Base-by-base conservation (phyloP, 2,888 invertebrate genomes). In the Azorinus chamasolen region DNA sequence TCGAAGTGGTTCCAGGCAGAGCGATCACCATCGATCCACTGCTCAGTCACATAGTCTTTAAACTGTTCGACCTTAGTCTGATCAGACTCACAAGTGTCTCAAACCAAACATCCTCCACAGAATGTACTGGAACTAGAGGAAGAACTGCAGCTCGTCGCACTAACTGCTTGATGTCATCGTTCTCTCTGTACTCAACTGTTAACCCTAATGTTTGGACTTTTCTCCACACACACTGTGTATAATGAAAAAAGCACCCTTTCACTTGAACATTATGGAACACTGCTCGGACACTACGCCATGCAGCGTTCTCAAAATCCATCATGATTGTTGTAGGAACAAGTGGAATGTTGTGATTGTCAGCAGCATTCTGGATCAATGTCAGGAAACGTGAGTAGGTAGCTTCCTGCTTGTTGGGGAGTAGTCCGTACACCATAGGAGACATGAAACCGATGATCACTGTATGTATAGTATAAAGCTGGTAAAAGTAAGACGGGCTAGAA, bases 81-180 rank as follows among this genome's bases (percentile, higher is more conserved):
- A n/a, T n/a, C n/a, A n/a, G n/a, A n/a, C 55, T 77, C 81, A 81
- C 24, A 74, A 50, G 64, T 72, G 69, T 25, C 72, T 76, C 18
- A 76, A 61, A 24, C n/a, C n/a, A n/a, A n/a, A n/a, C n/a, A n/a
- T n/a, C n/a, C n/a, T n/a, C n/a, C n/a, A n/a, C n/a, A n/a, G 48
- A 37, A 3, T 22, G 37, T 24, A 43, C 51, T 45, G 59, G 73
- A 22, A 77, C 59, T 5, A 71, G 14, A n/a, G 12, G 41, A 14
- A 55, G 39, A n/a, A 25, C 53, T 24, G 53, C 63, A 25, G 65
- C 64, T 27, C 69, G 66, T 39, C 63, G 54, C 8, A 80, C 64
- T 6, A 83, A 48, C 53, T n/a, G 20, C 25, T 63, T 39, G 16
- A 80, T 22, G 16, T 55, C 71, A 22, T n/a, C 53, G 18, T 80